These are phyloP conservation scores for Synanthedon andrenaeformis DNA, from an alignment of 2,888 invertebrate genomes.

Conservation along the genomic window DNA sequence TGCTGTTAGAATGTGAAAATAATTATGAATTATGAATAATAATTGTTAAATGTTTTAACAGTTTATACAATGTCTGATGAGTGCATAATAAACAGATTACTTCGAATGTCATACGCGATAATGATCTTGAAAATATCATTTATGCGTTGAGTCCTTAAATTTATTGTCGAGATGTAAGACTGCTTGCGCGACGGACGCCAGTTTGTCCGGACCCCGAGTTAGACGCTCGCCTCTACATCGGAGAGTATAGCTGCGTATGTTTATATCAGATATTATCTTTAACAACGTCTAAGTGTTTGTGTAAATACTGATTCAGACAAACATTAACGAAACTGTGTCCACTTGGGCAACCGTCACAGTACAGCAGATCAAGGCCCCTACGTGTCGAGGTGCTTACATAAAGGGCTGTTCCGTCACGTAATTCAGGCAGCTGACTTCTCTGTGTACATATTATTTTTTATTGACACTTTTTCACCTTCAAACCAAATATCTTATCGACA, in stretches of 20 bases:
- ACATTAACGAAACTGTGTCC: neutral
- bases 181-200: neutral
- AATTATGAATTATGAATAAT: too few relatives aligned
- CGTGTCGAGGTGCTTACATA: conserved; percentile 51
- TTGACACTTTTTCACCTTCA: conserved; percentile 48
- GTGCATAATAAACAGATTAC: neutral
- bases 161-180: neutral
- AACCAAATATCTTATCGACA: conserved; percentile 52
- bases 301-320: conserved; percentile 31
- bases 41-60: too few relatives aligned
- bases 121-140: neutral
- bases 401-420: conserved; percentile 50
- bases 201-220: neutral
- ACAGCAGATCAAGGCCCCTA: conserved; percentile 42
- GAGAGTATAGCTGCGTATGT: too few relatives aligned
- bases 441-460: conserved; percentile 37
- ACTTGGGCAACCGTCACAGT: neutral
- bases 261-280: neutral
- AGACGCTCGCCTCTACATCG: neutral
- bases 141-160: neutral
- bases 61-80: too few relatives aligned
- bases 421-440: conserved; percentile 26
- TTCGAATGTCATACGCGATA: neutral
- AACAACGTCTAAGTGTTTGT: conserved; percentile 21
- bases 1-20: too few relatives aligned